Conservation (phyloP, 2,113 vertebrate genomes). For the Motacilla tschutschensis region DNA sequence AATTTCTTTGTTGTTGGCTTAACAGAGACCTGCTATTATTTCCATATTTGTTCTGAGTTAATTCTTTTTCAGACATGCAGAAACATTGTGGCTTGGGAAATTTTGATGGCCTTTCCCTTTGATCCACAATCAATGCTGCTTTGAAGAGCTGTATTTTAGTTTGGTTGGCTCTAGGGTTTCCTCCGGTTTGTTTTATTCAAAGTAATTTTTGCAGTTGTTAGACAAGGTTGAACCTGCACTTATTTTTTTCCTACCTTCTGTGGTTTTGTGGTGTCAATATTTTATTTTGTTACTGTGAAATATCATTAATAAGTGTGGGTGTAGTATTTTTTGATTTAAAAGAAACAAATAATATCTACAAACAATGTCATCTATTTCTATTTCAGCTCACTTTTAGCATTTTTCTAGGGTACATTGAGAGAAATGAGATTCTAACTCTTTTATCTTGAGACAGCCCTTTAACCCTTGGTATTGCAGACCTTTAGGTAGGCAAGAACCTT, state of each 20-base stretch:
- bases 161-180: slow-evolving; percentile 57
- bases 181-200: slow-evolving; percentile 51
- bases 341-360: neutral
- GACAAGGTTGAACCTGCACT: neutral
- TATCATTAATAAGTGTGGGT: neutral
- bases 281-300: slow-evolving; percentile 5
- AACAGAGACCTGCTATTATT: slow-evolving; percentile 71
- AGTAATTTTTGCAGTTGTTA: slow-evolving; percentile 59
- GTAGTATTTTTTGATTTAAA: neutral
- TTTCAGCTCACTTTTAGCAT: neutral
- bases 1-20: slow-evolving; percentile 76
- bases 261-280: neutral
- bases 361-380: neutral
- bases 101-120: slow-evolving; percentile 70
- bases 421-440: neutral
- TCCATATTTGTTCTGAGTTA: slow-evolving; percentile 71
- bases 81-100: slow-evolving; percentile 58
- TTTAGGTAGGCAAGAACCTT: neutral
- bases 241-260: neutral
- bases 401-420: neutral
- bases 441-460: neutral
- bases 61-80: slow-evolving; percentile 68
- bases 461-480: neutral
- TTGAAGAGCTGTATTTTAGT: slow-evolving; percentile 62
- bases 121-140: slow-evolving; percentile 65